Percentiles rank a stretch among this genome's conserved stretches.
Evolutionary conservation across 2,797 vertebrate species (phyloP).

Genomic region (Falco rusticolus): DNA sequence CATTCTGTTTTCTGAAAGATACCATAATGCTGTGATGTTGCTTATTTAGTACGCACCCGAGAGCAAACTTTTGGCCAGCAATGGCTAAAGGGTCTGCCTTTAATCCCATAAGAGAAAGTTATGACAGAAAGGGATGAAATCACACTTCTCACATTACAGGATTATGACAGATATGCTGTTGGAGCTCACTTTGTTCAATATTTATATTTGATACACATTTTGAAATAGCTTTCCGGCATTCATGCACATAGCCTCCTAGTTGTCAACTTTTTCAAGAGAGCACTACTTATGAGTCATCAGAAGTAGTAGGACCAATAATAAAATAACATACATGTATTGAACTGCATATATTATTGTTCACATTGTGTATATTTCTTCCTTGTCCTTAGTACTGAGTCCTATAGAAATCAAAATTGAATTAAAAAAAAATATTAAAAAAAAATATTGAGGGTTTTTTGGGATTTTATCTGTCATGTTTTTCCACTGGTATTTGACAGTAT

Average conservation of each 20-base stretch:
- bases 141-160: background rate
- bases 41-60: background rate
- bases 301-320: background rate
- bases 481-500: background rate
- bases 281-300: background rate
- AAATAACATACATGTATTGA: background rate
- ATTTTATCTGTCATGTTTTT: background rate
- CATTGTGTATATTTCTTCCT: background rate
- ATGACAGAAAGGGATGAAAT: background rate
- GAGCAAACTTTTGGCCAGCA: background rate
- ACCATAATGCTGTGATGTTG: background rate
- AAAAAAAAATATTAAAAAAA: background rate
- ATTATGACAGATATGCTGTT: background rate
- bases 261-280: background rate
- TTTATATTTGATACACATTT: background rate
- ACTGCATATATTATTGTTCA: background rate
- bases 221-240: background rate
- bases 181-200: background rate
- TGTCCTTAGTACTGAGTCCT: background rate
- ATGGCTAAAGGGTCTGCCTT: background rate
- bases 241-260: background rate
- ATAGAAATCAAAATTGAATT: background rate
- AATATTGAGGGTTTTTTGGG: background rate
- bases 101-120: background rate
- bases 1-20: background rate